Percentiles rank a stretch among this genome's conserved stretches.
Conservation (phyloP, 2,888 invertebrate genomes). For the Agonopterix subpropinquella region DNA sequence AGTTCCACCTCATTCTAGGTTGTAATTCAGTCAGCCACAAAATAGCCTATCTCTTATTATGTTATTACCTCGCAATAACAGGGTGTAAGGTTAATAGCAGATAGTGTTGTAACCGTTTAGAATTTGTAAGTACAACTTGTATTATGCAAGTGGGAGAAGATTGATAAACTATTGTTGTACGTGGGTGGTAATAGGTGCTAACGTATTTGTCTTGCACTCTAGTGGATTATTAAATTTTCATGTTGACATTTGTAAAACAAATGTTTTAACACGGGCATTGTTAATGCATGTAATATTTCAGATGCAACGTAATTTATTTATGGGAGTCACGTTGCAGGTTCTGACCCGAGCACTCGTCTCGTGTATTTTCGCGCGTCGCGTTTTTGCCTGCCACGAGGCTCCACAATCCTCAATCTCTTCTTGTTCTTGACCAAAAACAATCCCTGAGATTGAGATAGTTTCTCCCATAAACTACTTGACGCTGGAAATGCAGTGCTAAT, state of each 20-base stretch:
- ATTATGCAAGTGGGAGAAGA: not conserved
- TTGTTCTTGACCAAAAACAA: too few species aligned
- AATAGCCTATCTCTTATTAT: slow-evolving; percentile 5
- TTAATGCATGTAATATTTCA: too few species aligned
- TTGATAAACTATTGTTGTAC: not conserved
- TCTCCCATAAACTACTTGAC: too few species aligned
- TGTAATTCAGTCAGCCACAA: slow-evolving; percentile 4
- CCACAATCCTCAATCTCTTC: too few species aligned
- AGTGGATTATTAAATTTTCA: slow-evolving; percentile 31
- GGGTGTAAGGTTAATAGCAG: slow-evolving; percentile 6
- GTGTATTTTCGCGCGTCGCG: too few species aligned
- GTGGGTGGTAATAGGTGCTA: slow-evolving; percentile 39
- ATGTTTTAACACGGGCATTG: slow-evolving; percentile 4
- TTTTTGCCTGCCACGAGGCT: too few species aligned
- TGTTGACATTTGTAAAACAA: slow-evolving; percentile 10
- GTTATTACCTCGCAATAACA: slow-evolving; percentile 5
- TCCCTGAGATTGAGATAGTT: too few species aligned
- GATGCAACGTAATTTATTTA: too few species aligned
- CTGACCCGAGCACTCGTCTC: too few species aligned
- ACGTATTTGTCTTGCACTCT: slow-evolving; percentile 51
- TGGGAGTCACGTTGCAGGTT: too few species aligned
- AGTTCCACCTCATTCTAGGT: too few species aligned
- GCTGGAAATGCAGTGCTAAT: too few species aligned
- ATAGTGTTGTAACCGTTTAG: not conserved
- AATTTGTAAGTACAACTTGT: not conserved